Percentiles rank a stretch among this genome's conserved stretches.
These are phyloP conservation scores for Campylomormyrus numenius DNA, from an alignment of 2,113 vertebrate species.

Conservation along the genomic window DNA sequence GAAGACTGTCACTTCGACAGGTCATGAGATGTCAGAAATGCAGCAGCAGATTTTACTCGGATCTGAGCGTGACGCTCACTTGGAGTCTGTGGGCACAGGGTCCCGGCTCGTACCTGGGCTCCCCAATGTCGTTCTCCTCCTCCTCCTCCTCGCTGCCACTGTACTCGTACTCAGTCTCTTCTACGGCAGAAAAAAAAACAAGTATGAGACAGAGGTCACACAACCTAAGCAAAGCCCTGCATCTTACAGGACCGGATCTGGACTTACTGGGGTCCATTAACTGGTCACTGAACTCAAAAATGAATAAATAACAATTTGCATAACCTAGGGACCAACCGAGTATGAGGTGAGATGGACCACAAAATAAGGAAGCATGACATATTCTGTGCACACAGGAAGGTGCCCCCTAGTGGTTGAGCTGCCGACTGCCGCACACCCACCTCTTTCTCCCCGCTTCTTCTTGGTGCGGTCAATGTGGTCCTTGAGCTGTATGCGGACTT, in stretches of 20 bases:
- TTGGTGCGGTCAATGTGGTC: conserved; percentile 98
- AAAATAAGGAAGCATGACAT: not conserved
- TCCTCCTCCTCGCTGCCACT: conserved; percentile 97
- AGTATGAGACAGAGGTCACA: not conserved
- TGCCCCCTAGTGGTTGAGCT: not conserved
- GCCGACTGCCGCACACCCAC: conserved; percentile 40
- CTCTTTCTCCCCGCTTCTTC: conserved; percentile 91
- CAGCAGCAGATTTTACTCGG: not conserved
- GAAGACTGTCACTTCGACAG: not conserved
- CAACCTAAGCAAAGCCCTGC: not conserved
- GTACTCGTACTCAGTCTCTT: conserved; percentile 97
- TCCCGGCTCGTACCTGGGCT: conserved; percentile 73
- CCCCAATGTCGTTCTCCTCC: conserved; percentile 89
- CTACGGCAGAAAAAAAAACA: conserved; percentile 48
- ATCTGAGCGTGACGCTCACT: not conserved
- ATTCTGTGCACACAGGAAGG: not conserved
- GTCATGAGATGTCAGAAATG: not conserved
- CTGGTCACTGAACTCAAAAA: not conserved
- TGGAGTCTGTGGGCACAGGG: not conserved
- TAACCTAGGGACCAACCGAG: not conserved
- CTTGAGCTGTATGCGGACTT: conserved; percentile 98
- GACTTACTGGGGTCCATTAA: not conserved
- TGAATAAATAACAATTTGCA: not conserved
- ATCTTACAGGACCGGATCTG: not conserved
- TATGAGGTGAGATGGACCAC: not conserved